Base-by-base conservation (phyloP, 2,113 vertebrate genomes). In the Dascyllus trimaculatus region DNA sequence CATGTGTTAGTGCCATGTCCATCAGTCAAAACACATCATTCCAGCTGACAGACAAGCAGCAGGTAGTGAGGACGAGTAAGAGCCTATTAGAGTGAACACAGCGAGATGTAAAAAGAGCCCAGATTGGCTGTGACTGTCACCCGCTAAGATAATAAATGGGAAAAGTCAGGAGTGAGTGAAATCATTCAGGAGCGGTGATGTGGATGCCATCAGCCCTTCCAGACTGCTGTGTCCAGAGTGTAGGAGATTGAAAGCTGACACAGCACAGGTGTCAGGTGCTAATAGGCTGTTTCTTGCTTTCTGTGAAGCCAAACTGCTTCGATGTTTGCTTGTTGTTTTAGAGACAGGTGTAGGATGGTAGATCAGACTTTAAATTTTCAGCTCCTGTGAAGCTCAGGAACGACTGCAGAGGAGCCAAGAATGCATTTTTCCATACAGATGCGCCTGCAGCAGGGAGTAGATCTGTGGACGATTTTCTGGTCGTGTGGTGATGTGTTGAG, bases 91-190 rank as follows among this genome's bases (percentile, higher is more conserved):
- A 25, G 19, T 59, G n/a, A 57, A 59, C 14, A 17, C n/a, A 38
- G 11, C 14, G n/a, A 21, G 43, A 71, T 71, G 7, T 58, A 64
- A 59, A 63, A 11, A 62, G 24, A 49, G 46, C 51, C 32, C 43
- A 52, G 64, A 71, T 62, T 45, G 46, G 24, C 51, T 57, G 35
- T 49, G 58, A 70, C 46, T 56, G 38, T 24, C 32, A 61, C 24
- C 35, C 52, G 38, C 22, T 40, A 14, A 71, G 49, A 71, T 25
- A 75, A 54, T 53, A 58, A 72, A 77, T 70, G 54, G 59, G 22
- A 43, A 65, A 58, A 67, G 84, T 67, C 71, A 67, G 60, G 52
- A 48, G 57, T 64, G 79, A 74, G 59, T 35, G 32, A 63, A 74
- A 54, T 32, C 69, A 49, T 58, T 70, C 43, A 72, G 35, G 0